Conservation (phyloP, 92 coral and sea anemone species). For the Phymanthus crucifer region DNA sequence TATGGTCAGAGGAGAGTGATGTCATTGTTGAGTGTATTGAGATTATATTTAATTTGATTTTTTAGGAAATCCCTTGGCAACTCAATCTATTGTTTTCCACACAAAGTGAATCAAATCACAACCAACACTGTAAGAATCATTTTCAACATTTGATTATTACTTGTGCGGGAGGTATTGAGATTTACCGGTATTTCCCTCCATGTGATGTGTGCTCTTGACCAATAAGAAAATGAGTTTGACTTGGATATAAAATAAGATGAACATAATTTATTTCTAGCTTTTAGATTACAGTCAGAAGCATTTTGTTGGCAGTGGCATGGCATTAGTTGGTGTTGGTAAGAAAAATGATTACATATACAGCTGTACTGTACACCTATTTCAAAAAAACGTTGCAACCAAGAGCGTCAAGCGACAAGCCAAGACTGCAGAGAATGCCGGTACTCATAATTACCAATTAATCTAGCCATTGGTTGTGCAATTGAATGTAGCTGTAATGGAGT, state of each 20-base stretch:
- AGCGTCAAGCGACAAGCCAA: too few relatives aligned
- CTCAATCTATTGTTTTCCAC: conserved; percentile 91
- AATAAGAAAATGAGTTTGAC: too few relatives aligned
- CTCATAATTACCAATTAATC: too few relatives aligned
- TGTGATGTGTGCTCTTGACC: too few relatives aligned
- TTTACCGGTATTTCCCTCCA: too few relatives aligned
- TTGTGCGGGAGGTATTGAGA: not conserved
- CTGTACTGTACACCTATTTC: not conserved
- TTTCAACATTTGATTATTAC: not conserved
- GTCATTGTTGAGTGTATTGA: not conserved
- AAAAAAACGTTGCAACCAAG: too few relatives aligned
- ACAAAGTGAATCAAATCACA: conserved; percentile 65
- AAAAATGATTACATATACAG: not conserved
- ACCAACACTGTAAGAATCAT: conserved; percentile 65
- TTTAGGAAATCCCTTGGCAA: conserved; percentile 82
- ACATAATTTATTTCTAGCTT: conserved; percentile 47
- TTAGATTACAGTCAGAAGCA: conserved; percentile 53
- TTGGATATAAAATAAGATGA: too few relatives aligned
- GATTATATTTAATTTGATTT: not conserved
- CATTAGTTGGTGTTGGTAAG: conserved; percentile 96
- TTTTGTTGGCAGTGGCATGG: conserved; percentile 83
- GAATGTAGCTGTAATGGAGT: too few relatives aligned
- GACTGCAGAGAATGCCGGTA: too few relatives aligned
- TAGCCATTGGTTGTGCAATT: too few relatives aligned
- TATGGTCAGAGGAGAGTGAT: not conserved